phyloP scores from a whole-genome alignment of 2,797 vertebrate genomes.

The Oceanodroma leucorhoa region DNA sequence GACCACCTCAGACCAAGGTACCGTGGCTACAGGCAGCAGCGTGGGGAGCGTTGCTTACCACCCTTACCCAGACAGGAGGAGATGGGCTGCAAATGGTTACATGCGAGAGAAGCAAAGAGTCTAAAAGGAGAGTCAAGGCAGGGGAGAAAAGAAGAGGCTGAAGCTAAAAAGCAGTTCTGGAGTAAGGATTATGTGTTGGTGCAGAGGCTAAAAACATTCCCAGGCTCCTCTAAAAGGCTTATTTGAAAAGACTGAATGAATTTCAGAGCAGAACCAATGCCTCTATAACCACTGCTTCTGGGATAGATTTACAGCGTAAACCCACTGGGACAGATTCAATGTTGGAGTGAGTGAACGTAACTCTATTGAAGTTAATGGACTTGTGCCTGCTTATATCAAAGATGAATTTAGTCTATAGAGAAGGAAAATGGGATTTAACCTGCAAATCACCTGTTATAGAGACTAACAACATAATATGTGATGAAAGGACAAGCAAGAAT shows the following conservation, averaged over 20 bases:
- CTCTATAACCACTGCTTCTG: conserved; percentile 31
- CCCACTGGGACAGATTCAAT: conserved; percentile 37
- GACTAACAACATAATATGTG: conserved; percentile 4
- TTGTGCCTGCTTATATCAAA: conserved; percentile 24
- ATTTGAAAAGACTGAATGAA: conserved; percentile 31
- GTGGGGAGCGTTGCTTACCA: background rate
- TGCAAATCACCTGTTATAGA: conserved; percentile 44
- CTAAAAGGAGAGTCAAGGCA: background rate
- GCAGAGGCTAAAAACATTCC: background rate
- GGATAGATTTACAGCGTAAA: conserved; percentile 59
- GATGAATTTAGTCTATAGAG: conserved; percentile 42
- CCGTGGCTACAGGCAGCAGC: background rate
- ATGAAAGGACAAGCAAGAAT: conserved; percentile 41
- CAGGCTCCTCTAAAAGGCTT: background rate
- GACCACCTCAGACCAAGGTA: background rate
- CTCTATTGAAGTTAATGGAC: conserved; percentile 60
- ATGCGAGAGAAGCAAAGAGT: background rate
- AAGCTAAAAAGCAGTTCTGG: background rate
- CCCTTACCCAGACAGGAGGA: background rate
- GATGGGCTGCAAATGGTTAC: background rate
- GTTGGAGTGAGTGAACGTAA: conserved; percentile 29
- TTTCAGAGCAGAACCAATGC: conserved; percentile 39
- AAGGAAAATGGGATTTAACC: conserved; percentile 57
- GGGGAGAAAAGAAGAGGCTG: background rate
- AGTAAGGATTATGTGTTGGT: background rate